These are phyloP conservation scores for Galeopsomyia nigrocyanea DNA, from an alignment of 2,888 invertebrate genomes.

Conservation along the genomic window DNA sequence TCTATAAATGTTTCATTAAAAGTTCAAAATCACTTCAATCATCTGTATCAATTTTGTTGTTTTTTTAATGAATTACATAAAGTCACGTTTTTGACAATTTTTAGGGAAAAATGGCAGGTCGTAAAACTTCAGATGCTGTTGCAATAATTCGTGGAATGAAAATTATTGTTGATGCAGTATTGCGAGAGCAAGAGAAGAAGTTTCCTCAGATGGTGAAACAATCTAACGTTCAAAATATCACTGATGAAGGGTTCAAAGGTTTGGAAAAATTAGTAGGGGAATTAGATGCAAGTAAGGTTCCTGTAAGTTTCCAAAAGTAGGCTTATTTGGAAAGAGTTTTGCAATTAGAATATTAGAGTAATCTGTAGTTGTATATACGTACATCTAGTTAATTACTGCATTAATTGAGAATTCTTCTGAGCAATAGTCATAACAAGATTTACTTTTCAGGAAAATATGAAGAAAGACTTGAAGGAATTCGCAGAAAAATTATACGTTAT, in stretches of 20 bases:
- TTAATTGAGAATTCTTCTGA: too few relatives aligned
- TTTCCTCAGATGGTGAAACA: constrained; percentile 77
- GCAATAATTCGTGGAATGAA: constrained; percentile 80
- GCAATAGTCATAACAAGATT: too few relatives aligned
- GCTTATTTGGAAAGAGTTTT: constrained; percentile 34
- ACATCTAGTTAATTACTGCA: too few relatives aligned
- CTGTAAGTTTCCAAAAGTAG: constrained; percentile 61
- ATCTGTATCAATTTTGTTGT: neutral
- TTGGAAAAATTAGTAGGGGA: constrained; percentile 55
- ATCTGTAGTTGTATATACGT: constrained; percentile 11
- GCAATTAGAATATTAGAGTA: constrained; percentile 3
- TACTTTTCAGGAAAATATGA: constrained; percentile 66
- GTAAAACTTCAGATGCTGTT: constrained; percentile 72
- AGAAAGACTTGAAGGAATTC: constrained; percentile 72
- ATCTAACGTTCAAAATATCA: constrained; percentile 75
- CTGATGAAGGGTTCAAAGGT: constrained; percentile 58
- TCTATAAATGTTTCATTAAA: too few relatives aligned
- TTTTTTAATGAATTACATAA: neutral
- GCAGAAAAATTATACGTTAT: constrained; percentile 79
- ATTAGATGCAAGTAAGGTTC: constrained; percentile 65
- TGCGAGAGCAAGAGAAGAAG: constrained; percentile 76
- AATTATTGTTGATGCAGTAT: constrained; percentile 76
- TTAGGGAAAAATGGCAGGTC: constrained; percentile 60
- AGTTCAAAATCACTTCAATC: neutral
- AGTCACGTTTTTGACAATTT: neutral